Evolutionary conservation across 2,888 invertebrate species (phyloP), one percentile per base, ranked within the genome.

Genomic region (Watsonalla binaria): DNA sequence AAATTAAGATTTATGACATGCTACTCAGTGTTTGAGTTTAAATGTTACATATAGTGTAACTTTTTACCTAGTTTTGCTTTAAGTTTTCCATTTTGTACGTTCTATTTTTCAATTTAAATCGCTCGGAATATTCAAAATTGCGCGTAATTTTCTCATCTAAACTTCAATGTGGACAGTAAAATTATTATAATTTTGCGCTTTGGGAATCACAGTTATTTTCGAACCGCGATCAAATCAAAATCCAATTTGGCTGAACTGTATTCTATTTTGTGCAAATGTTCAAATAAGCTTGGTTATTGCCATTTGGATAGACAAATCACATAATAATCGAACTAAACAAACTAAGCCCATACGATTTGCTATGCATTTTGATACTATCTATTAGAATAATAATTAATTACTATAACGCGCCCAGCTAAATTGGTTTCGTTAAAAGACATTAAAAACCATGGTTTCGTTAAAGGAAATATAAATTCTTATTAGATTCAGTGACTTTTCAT

Each of bases 191-290:
- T 45, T 51, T 46, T n/a, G 34, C 34, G n/a, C 35, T 35, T 37
- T 61, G 61, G 61, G 57, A 61, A 55, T 54, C 58, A 57, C 57
- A 54, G 54, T 59, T 68, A 62, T 61, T 60, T 59, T 57, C 47
- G 51, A 53, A 42, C 51, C 15, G 56, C 55, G 62, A 62, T 63
- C 61, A 57, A 56, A 67, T 68, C 56, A 61, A 57, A 61, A 65
- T 60, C 62, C 61, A 66, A 67, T 67, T 60, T 54, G 54, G 58
- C 52, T 55, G 61, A 67, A 64, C 58, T 62, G 61, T 54, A 57
- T 51, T 55, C 50, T 51, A 61, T 67, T 60, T 59, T 61, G 61
- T 61, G 68, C 65, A 60, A 63, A 68, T 68, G 71, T 72, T 61
- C 65, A 62, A 69, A 66, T 66, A 58, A 66, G 62, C 59, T 54